phyloP scores from a whole-genome alignment of 2,113 vertebrate species.

The Chionomys nivalis region DNA sequence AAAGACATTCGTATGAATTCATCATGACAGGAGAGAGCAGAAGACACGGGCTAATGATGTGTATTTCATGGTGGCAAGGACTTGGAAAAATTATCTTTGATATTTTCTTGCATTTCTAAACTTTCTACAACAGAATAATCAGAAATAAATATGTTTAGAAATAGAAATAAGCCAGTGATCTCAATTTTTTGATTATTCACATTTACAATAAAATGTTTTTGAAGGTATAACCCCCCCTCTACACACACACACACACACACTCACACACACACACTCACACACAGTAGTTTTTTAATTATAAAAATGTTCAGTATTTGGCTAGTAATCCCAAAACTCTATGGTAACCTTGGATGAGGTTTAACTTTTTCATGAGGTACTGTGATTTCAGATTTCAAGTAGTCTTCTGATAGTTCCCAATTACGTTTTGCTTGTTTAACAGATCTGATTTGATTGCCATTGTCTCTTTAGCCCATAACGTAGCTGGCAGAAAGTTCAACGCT shows the following conservation, averaged over 20 bases:
- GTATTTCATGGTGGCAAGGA: neutral
- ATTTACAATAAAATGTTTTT: conserved; percentile 43
- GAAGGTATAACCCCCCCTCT: neutral
- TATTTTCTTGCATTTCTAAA: conserved; percentile 46
- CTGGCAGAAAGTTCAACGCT: neutral
- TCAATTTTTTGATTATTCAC: neutral
- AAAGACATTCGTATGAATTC: neutral
- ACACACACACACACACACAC: neutral
- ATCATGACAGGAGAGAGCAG: neutral
- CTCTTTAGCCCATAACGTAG: neutral
- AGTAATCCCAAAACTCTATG: neutral
- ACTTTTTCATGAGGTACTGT: conserved; percentile 36
- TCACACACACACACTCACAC: neutral
- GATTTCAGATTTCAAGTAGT: conserved; percentile 48
- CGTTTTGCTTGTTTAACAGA: conserved; percentile 22
- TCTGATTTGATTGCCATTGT: conserved; percentile 32
- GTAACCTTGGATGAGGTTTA: neutral
- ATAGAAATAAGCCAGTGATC: neutral
- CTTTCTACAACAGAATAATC: conserved; percentile 51
- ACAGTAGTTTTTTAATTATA: conserved; percentile 19
- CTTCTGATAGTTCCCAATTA: conserved; percentile 11
- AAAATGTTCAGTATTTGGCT: neutral
- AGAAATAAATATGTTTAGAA: conserved; percentile 48
- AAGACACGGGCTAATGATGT: neutral
- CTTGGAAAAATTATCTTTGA: neutral